Conservation (phyloP, 2,113 vertebrate genomes). For the Kryptolebias marmoratus region DNA sequence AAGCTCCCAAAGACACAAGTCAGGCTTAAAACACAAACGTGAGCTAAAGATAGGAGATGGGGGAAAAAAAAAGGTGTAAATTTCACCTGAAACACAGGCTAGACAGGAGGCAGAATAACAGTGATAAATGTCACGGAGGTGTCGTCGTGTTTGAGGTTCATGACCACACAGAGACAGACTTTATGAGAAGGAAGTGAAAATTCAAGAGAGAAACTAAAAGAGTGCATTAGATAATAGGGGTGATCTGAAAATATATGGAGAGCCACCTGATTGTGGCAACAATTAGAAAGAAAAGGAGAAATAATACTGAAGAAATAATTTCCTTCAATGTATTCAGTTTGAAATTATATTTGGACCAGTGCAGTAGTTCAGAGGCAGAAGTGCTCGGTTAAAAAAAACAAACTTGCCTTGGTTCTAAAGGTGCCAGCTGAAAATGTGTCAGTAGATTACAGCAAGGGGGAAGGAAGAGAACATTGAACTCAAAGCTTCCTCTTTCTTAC, state of each 20-base stretch:
- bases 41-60: constrained; percentile 28
- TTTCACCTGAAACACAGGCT: constrained; percentile 47
- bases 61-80: constrained; percentile 28
- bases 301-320: no score
- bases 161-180: constrained; percentile 43
- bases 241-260: no score
- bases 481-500: constrained; percentile 1
- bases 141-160: constrained; percentile 38
- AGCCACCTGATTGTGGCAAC: no score
- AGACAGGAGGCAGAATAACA: constrained; percentile 60
- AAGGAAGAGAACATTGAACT: constrained; percentile 5
- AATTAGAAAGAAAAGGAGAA: no score
- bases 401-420: background rate
- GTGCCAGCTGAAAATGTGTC: background rate
- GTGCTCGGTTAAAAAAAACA: no score
- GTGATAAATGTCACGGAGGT: constrained; percentile 70
- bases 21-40: constrained; percentile 32
- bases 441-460: background rate
- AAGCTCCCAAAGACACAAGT: constrained; percentile 30
- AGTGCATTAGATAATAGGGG: background rate
- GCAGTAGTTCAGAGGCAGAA: background rate
- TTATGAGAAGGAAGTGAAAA: constrained; percentile 15
- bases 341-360: no score
- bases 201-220: background rate
- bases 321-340: no score